Conservation (phyloP, 2,113 vertebrate genomes). For the Poecile atricapillus region DNA sequence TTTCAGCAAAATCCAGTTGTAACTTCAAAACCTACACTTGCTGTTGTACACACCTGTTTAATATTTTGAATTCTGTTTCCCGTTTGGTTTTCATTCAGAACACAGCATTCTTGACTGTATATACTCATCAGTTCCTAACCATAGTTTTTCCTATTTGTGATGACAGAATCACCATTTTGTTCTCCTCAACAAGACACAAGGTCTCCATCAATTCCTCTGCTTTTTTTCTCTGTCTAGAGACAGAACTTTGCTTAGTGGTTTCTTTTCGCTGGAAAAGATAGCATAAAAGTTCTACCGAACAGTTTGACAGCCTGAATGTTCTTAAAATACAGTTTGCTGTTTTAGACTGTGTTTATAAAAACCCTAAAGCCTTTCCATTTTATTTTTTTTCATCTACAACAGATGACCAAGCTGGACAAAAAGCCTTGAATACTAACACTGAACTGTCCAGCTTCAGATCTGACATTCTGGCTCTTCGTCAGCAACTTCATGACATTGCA, state of each 20-base stretch:
- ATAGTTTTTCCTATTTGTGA: background rate
- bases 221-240: background rate
- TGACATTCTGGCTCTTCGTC: constrained; percentile 84
- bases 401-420: constrained; percentile 90
- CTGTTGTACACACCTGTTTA: background rate
- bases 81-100: background rate
- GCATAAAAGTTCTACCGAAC: background rate
- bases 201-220: background rate
- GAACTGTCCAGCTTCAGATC: constrained; percentile 90
- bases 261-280: background rate
- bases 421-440: constrained; percentile 86
- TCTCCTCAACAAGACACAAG: background rate
- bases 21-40: background rate
- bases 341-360: background rate
- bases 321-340: background rate
- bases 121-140: background rate
- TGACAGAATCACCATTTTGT: background rate
- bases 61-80: background rate
- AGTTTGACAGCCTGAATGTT: background rate
- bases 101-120: background rate
- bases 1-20: background rate
- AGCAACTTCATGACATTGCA: constrained; percentile 85
- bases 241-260: background rate
- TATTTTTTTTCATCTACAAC: background rate
- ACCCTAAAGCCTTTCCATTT: background rate